These are phyloP conservation scores for Scaptomyza reducta DNA, from an alignment of 2,888 invertebrate species.

Conservation along the genomic window DNA sequence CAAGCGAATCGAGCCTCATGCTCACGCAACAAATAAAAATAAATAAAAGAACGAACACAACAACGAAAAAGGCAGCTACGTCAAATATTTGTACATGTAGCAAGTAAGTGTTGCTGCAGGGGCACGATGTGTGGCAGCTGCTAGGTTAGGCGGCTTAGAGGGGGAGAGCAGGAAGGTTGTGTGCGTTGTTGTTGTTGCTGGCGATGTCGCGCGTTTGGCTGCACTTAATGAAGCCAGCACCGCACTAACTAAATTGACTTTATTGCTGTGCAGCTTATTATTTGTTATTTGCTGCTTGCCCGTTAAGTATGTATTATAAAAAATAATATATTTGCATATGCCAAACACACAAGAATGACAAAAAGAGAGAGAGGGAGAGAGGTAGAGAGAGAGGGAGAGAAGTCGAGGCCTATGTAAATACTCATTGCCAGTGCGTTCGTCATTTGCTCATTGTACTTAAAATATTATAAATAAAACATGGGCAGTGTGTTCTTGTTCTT, in stretches of 20 bases:
- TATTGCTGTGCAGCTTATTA: conserved; percentile 65
- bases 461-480: conserved; percentile 74
- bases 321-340: conserved; percentile 74
- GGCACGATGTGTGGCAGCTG: conserved; percentile 28
- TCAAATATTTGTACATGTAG: conserved; percentile 62
- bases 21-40: conserved; percentile 73
- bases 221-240: conserved; percentile 75
- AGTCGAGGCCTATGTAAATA: conserved; percentile 48
- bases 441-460: conserved; percentile 55
- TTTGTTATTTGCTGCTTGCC: conserved; percentile 22
- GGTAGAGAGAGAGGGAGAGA: neutral
- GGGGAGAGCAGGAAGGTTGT: neutral
- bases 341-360: conserved; percentile 11
- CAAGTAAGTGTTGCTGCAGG: conserved; percentile 47
- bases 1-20: conserved; percentile 75
- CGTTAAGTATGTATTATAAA: conserved; percentile 70
- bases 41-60: conserved; percentile 1
- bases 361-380: neutral
- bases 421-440: conserved; percentile 60
- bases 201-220: conserved; percentile 69
- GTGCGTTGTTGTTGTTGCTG: conserved; percentile 23
- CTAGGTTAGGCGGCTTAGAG: neutral
- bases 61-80: conserved; percentile 23
- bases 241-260: conserved; percentile 77
- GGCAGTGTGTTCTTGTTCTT: conserved; percentile 32